phyloP scores from a whole-genome alignment of 1,140 invertebrate species.

The Halesus radiatus region DNA sequence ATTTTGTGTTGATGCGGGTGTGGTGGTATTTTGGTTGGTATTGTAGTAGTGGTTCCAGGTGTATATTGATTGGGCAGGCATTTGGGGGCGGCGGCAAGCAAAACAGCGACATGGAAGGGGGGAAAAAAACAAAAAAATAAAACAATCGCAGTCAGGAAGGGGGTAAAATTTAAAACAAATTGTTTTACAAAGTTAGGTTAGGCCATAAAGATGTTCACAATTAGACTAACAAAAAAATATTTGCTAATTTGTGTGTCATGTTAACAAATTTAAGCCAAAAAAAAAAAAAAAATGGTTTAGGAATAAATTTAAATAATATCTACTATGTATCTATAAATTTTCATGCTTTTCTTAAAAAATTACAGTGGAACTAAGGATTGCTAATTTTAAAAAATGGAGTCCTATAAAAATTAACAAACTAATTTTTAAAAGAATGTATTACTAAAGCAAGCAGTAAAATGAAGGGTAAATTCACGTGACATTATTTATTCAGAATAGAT shows the following conservation, averaged over 20 bases:
- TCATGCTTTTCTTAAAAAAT: too few species aligned
- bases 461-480: background rate
- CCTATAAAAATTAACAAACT: too few species aligned
- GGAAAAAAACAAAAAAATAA: constrained; percentile 47
- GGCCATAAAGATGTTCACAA: constrained; percentile 14
- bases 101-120: constrained; percentile 35
- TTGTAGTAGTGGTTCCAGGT: background rate
- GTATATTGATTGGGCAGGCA: constrained; percentile 18
- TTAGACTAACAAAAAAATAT: too few species aligned
- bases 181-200: background rate
- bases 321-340: too few species aligned
- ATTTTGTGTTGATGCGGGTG: background rate
- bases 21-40: background rate
- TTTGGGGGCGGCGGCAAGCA: constrained; percentile 36
- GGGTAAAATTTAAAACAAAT: constrained; percentile 6
- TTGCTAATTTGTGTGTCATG: too few species aligned
- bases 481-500: too few species aligned
- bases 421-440: background rate
- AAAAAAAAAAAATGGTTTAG: too few species aligned
- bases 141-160: constrained; percentile 38
- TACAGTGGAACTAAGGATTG: too few species aligned
- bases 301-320: too few species aligned
- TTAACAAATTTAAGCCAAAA: too few species aligned
- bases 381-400: too few species aligned
- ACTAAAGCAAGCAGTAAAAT: background rate